A percentile compares a stretch with the other conserved stretches of the same genome.
Evolutionary conservation across 2,888 invertebrate species (phyloP).

Genomic region (Leptopilina syphax): DNA sequence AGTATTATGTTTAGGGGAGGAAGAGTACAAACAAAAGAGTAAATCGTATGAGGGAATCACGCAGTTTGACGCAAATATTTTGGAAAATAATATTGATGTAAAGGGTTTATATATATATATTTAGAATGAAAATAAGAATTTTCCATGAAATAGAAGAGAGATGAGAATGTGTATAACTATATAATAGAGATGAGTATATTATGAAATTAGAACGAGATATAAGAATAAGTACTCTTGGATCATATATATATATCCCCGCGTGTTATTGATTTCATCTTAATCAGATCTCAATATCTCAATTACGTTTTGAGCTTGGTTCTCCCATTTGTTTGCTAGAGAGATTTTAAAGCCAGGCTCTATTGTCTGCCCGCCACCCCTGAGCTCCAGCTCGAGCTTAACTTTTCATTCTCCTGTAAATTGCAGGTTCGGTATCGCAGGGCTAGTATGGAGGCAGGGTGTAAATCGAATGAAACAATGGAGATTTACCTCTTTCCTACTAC

Average conservation of each 20-base stretch:
- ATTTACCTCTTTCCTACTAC: slow-evolving; percentile 55
- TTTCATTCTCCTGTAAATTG: slow-evolving; percentile 76
- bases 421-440: slow-evolving; percentile 70
- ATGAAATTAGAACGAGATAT: slow-evolving; percentile 37
- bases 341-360: slow-evolving; percentile 74
- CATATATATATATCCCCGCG: slow-evolving; percentile 48
- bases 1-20: too few relatives aligned
- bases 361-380: slow-evolving; percentile 74
- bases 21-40: too few relatives aligned
- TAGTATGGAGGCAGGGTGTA: slow-evolving; percentile 67
- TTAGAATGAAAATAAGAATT: slow-evolving; percentile 8
- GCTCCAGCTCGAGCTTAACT: slow-evolving; percentile 73
- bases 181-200: slow-evolving; percentile 1
- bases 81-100: too few relatives aligned
- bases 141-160: background rate
- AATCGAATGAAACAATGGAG: slow-evolving; percentile 75
- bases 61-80: too few relatives aligned
- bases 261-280: slow-evolving; percentile 76
- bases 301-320: slow-evolving; percentile 73
- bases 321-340: slow-evolving; percentile 75
- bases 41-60: too few relatives aligned
- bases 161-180: slow-evolving; percentile 8
- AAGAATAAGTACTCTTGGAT: slow-evolving; percentile 27
- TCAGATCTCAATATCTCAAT: slow-evolving; percentile 77
- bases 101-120: too few relatives aligned